These are phyloP conservation scores for Archivesica marissinica DNA, from an alignment of 1,140 invertebrate species.

Conservation along the genomic window DNA sequence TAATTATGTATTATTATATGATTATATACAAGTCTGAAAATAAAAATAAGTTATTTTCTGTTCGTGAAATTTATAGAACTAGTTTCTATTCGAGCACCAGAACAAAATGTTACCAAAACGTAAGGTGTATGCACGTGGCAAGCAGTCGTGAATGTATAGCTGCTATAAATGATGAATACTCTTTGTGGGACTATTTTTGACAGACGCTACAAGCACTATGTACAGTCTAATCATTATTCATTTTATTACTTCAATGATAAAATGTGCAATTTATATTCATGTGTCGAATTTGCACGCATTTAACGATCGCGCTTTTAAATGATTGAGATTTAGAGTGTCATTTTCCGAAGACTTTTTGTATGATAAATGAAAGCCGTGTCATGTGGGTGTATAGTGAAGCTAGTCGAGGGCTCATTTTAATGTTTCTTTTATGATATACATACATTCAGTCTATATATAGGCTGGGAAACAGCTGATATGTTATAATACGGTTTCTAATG, in stretches of 20 bases:
- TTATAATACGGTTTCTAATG: too few species aligned
- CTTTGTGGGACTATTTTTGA: too few species aligned
- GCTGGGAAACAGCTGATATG: neutral
- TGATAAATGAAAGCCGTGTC: constrained; percentile 15
- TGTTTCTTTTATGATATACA: constrained; percentile 19
- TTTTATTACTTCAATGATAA: neutral
- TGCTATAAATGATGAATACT: too few species aligned
- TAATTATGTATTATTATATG: too few species aligned
- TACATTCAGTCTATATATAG: neutral
- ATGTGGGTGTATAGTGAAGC: neutral
- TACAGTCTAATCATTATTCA: neutral
- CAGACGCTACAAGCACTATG: neutral
- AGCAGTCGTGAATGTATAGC: too few species aligned
- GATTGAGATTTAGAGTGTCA: constrained; percentile 11
- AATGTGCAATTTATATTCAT: constrained; percentile 21
- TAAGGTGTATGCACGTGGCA: too few species aligned
- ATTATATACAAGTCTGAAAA: too few species aligned
- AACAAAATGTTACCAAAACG: too few species aligned
- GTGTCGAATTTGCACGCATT: constrained; percentile 9
- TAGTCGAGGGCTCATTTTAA: neutral
- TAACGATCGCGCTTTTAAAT: constrained; percentile 12
- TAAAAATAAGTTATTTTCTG: too few species aligned
- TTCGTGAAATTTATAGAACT: too few species aligned
- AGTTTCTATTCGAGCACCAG: too few species aligned
- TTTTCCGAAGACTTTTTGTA: neutral